Evolutionary conservation across 2,888 invertebrate species (phyloP), one percentile per base, ranked within the genome.

Genomic region (Deilephila porcellus): DNA sequence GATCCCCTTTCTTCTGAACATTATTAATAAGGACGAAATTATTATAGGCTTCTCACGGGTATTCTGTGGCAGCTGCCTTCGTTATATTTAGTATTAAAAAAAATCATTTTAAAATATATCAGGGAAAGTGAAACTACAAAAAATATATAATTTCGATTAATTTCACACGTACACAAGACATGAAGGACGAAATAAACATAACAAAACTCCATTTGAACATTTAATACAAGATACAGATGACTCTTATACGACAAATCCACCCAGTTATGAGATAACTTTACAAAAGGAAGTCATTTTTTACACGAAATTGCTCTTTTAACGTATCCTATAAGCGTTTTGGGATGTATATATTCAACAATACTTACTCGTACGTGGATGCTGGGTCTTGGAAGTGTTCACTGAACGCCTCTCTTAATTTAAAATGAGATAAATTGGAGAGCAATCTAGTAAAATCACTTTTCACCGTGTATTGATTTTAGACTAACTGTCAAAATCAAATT

Each of bases 401-500:
- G 52, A 45, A 67, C 45, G 45, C 52, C 67, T 67, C 60, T 62
- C 20, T 25, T 8, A 60, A 34, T 62, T 62, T 32, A 62, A 52
- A 52, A 72, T 63, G 53, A 25, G 19, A 37, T 71, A 60, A 32
- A 29, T 72, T 29, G 19, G 20, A 45, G 62, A 72, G 32, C 11
- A 72, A 32, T 6, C 56, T 56, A 32, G 45, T 17, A 72, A 62
- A 72, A 45, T 60, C 25, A 37, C 67, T 52, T 45, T 20, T 56
- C 56, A 52, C 67, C 25, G 25, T 52, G 20, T 67, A 71, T 71
- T 71, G 71, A 71, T 71, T 71, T 71, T 70, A 7, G 25, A 60
- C 20, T 52, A 73, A 71, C 74, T 74, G 71, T 71, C 71, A 60
- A 71, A 45, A 20, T 45, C 60, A 25, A 71, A 59, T n/a, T 71